Evolutionary conservation across 30 jellyfish, hydroid and myxozoan species (phyloP), one percentile per base, ranked within the genome.

Genomic region (Chrysaora quinquecirrha): DNA sequence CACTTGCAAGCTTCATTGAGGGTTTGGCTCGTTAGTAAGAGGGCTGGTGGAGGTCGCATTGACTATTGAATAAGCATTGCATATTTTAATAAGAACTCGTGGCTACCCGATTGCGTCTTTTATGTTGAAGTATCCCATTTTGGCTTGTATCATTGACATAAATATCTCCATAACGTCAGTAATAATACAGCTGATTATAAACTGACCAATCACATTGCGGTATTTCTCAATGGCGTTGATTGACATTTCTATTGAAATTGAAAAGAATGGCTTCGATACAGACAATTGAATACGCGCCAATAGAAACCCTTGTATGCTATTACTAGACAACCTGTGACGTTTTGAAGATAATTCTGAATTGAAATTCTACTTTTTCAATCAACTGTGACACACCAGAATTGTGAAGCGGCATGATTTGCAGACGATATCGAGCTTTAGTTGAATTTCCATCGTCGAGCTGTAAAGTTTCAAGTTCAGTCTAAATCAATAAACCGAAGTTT

Each of bases 321-420:
- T 20, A 43, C 68, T 50, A 75, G 84, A 34, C 85, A 64, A 47
- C 92, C 92, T 82, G 92, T 82, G 92, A 56, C 78, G 33, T 82
- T 82, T 25, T 49, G 74, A 82, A 68, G 92, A 85, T 85, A 60
- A 85, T 85, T 85, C 84, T 74, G 89, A 85, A 85, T 85, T 74
- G 88, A 76, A 73, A 76, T 72, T 75, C 47, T 47, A 56, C 63
- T 75, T 62, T 77, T 30, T 27, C 87, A 85, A 75, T 85, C 96
- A 58, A 85, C 64, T 85, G 96, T 85, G 96, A 75, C n/a, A n/a
- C n/a, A n/a, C n/a, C n/a, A n/a, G n/a, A n/a, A n/a, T n/a, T n/a
- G 89, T 65, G 89, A 69, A 85, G 96, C 96, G 89, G 96, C 96
- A 85, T 85, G 96, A 72, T 85, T 74, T 82, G 25, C 84, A 75